phyloP scores from a whole-genome alignment of 2,113 vertebrate species.

The Podarcis raffonei region DNA sequence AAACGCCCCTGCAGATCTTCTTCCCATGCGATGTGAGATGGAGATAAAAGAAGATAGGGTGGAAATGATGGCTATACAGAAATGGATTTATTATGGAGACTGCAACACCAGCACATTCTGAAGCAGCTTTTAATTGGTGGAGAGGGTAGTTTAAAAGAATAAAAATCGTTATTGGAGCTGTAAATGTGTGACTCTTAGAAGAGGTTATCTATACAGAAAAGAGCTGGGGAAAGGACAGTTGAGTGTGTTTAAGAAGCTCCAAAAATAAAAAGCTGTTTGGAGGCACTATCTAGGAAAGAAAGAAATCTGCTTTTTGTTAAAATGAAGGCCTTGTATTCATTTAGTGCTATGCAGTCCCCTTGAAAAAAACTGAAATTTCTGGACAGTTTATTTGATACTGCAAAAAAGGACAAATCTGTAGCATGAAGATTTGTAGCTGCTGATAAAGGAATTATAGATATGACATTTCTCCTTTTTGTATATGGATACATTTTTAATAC shows the following conservation, averaged over 20 bases:
- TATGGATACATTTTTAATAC: not conserved
- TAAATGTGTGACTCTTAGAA: not conserved
- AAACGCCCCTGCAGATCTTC: not conserved
- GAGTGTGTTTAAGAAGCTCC: not conserved
- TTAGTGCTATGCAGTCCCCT: not conserved
- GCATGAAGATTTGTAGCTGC: not conserved
- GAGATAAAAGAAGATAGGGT: not conserved
- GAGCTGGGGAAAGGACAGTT: not conserved
- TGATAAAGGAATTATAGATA: not conserved
- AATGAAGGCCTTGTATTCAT: not conserved
- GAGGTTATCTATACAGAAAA: not conserved
- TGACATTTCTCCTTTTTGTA: not conserved
- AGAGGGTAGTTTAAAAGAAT: not conserved
- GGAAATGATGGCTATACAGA: not conserved
- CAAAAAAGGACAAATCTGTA: constrained; percentile 24
- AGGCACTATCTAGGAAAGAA: not conserved
- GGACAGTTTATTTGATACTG: not conserved
- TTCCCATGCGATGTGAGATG: not conserved
- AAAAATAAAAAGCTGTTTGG: not conserved
- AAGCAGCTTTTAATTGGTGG: no score
- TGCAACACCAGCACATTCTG: not conserved
- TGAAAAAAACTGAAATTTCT: not conserved
- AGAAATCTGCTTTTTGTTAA: constrained; percentile 1
- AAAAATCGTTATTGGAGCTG: not conserved
- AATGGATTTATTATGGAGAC: not conserved